A percentile compares a stretch with the other conserved stretches of the same genome.
phyloP scores from a whole-genome alignment of 2,113 vertebrate species.

The Eira barbara region DNA sequence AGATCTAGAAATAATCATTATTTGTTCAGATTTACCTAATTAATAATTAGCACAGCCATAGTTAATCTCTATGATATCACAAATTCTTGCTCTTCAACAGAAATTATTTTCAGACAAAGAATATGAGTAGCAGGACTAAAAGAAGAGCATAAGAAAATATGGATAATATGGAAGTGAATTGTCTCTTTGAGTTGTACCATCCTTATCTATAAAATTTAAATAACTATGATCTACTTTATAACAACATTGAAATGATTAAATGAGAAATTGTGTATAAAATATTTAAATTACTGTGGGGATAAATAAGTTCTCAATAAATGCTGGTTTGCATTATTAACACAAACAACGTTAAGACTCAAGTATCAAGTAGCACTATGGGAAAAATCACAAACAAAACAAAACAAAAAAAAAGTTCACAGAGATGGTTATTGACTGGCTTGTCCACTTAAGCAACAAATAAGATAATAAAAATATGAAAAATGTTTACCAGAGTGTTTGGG shows the following conservation, averaged over 20 bases:
- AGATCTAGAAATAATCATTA: background rate
- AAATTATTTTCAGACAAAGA: background rate
- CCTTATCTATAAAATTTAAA: background rate
- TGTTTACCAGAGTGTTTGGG: background rate
- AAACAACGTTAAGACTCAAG: background rate
- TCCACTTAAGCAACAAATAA: background rate
- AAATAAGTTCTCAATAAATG: background rate
- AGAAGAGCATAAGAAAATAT: background rate
- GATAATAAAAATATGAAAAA: background rate
- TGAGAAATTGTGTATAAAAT: background rate
- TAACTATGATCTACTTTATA: background rate
- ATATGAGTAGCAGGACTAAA: background rate
- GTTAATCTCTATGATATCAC: background rate
- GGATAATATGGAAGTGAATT: background rate
- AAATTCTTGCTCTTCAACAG: background rate
- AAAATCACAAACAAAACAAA: background rate
- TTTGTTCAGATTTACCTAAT: background rate
- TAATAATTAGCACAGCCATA: background rate
- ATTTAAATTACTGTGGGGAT: background rate
- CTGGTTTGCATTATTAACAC: background rate
- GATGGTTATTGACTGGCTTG: background rate
- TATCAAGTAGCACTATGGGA: background rate
- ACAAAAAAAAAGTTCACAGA: background rate
- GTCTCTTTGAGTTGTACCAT: background rate
- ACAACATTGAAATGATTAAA: background rate